Conservation (phyloP, 2,888 invertebrate species). For the Latrodectus hesperus region DNA sequence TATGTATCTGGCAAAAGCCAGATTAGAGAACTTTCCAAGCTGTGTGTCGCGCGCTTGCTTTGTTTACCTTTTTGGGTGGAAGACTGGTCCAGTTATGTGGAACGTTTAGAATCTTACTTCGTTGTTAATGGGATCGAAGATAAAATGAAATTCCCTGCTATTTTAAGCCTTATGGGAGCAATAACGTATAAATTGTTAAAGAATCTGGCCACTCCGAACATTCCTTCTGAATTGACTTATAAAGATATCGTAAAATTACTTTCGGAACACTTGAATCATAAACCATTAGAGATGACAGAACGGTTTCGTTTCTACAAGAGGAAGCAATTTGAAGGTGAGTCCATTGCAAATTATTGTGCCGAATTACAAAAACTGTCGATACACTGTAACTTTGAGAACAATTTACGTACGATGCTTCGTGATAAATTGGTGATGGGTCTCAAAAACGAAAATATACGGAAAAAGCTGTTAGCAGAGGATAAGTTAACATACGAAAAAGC, state of each 20-base stretch:
- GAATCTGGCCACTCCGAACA: slow-evolving; percentile 50
- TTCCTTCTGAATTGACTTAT: slow-evolving; percentile 52
- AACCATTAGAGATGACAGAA: slow-evolving; percentile 43
- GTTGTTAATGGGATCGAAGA: slow-evolving; percentile 46
- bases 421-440: slow-evolving; percentile 51
- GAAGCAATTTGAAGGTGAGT: slow-evolving; percentile 48
- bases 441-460: slow-evolving; percentile 47
- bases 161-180: slow-evolving; percentile 47
- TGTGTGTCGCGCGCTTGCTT: too few species aligned
- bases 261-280: slow-evolving; percentile 51
- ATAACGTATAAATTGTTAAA: slow-evolving; percentile 44
- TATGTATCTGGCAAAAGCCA: too few species aligned
- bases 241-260: slow-evolving; percentile 53
- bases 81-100: slow-evolving; percentile 47
- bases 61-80: too few species aligned
- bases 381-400: slow-evolving; percentile 51
- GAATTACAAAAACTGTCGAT: slow-evolving; percentile 50
- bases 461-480: slow-evolving; percentile 48
- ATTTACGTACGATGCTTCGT: slow-evolving; percentile 49
- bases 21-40: too few species aligned
- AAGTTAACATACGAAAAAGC: slow-evolving; percentile 49
- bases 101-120: slow-evolving; percentile 48
- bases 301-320: slow-evolving; percentile 47
- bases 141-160: slow-evolving; percentile 44
- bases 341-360: slow-evolving; percentile 49